Evolutionary conservation across 2,888 invertebrate genomes (phyloP).

Genomic region (Drosophila anomelani): DNA sequence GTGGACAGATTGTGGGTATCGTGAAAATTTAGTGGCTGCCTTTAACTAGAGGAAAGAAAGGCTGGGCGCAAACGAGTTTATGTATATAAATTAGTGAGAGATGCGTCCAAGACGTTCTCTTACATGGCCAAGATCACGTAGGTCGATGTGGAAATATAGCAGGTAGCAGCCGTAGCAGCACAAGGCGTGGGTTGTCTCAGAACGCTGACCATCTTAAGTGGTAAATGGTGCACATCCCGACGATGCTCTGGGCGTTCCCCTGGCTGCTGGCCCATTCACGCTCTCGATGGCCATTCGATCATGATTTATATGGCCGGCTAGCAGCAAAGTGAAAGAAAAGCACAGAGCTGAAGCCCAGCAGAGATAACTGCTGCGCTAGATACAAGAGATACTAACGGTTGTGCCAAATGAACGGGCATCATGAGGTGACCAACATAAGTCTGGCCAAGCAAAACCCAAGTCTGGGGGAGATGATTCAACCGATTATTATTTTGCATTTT

Average conservation of each 20-base stretch:
- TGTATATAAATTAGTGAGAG: constrained; percentile 52
- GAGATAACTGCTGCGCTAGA: constrained; percentile 43
- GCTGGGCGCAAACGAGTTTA: constrained; percentile 61
- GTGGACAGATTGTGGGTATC: constrained; percentile 41
- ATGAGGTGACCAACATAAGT: constrained; percentile 65
- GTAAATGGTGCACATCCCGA: constrained; percentile 38
- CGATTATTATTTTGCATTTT: constrained; percentile 3
- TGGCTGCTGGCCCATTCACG: constrained; percentile 29
- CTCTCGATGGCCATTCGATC: constrained; percentile 70
- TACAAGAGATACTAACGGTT: constrained; percentile 55
- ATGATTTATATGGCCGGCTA: constrained; percentile 55
- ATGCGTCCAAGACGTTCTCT: constrained; percentile 25
- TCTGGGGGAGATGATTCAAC: constrained; percentile 33
- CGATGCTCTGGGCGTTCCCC: constrained; percentile 2
- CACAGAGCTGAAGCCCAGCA: constrained; percentile 58
- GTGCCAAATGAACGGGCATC: constrained; percentile 61
- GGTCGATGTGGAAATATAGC: constrained; percentile 34
- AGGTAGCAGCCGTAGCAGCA: not conserved
- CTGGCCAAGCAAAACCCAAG: constrained; percentile 27
- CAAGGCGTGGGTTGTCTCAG: constrained; percentile 29
- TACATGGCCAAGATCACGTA: constrained; percentile 56
- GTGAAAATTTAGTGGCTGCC: constrained; percentile 30
- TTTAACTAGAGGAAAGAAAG: constrained; percentile 28
- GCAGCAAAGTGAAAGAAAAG: constrained; percentile 65
- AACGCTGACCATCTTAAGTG: constrained; percentile 27